phyloP scores from a whole-genome alignment of 92 coral and sea anemone species.

The Paragorgia papillata region DNA sequence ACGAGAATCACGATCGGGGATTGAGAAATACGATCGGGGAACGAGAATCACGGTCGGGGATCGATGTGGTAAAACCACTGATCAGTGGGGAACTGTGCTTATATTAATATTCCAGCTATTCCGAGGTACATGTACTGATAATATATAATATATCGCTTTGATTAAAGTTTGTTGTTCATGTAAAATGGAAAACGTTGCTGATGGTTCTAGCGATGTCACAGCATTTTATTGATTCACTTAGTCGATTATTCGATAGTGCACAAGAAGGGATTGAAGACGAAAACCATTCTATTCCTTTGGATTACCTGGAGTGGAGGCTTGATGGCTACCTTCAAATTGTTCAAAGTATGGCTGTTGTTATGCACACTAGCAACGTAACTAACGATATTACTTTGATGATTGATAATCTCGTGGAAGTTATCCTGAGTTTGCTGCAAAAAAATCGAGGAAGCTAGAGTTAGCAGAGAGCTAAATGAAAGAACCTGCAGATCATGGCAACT shows the following conservation, averaged over 20 bases:
- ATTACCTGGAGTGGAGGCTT: conserved; percentile 37
- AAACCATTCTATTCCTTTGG: conserved; percentile 44
- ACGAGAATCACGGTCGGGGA: conserved; percentile 5
- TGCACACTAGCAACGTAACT: conserved; percentile 26
- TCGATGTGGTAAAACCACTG: not conserved
- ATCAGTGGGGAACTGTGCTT: too few species aligned
- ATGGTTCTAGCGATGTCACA: conserved; percentile 18
- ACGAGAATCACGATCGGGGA: conserved; percentile 14
- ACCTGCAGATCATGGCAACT: conserved; percentile 24
- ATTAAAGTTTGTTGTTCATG: not conserved
- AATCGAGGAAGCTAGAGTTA: conserved; percentile 1
- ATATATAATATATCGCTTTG: too few species aligned
- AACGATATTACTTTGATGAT: conserved; percentile 2
- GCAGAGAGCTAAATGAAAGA: conserved; percentile 12
- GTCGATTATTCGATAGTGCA: conserved; percentile 46
- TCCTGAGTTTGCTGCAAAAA: conserved; percentile 29
- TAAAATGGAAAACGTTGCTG: conserved; percentile 11
- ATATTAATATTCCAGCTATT: too few species aligned
- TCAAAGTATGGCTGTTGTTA: conserved; percentile 35
- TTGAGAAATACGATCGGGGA: not conserved
- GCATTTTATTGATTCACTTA: conserved; percentile 47
- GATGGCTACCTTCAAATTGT: conserved; percentile 46
- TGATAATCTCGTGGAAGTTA: conserved; percentile 25
- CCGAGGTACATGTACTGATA: not conserved
- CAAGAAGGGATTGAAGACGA: conserved; percentile 36